Conservation (phyloP, 1,140 invertebrate species). For the Eupeodes corollae region DNA sequence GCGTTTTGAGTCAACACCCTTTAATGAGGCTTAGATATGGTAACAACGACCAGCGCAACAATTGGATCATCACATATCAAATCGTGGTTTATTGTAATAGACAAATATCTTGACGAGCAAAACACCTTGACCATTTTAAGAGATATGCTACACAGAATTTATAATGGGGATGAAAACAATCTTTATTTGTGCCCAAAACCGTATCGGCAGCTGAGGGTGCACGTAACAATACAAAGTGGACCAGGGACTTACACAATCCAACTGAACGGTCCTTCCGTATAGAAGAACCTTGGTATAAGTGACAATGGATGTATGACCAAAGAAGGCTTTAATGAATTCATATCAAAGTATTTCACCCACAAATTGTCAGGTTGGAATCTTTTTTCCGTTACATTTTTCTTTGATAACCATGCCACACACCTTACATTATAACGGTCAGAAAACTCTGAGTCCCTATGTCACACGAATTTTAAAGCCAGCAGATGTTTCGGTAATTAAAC, state of each 20-base stretch:
- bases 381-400: no score
- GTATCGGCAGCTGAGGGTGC: slow-evolving; percentile 24
- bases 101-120: slow-evolving; percentile 4
- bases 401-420: no score
- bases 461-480: no score
- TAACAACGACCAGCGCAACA: slow-evolving; percentile 10
- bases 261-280: no score
- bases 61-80: not conserved
- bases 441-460: no score
- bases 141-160: slow-evolving; percentile 20
- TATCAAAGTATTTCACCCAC: no score
- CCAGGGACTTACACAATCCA: slow-evolving; percentile 26
- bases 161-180: slow-evolving; percentile 30
- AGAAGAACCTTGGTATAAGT: no score
- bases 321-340: no score
- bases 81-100: slow-evolving; percentile 1
- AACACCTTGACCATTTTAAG: slow-evolving; percentile 16
- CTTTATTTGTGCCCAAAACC: slow-evolving; percentile 23
- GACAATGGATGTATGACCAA: no score
- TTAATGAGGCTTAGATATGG: slow-evolving; percentile 9
- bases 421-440: no score
- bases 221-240: slow-evolving; percentile 25
- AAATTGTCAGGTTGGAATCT: no score
- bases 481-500: no score
- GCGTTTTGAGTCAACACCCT: slow-evolving; percentile 21